These are phyloP conservation scores for Serripes groenlandicus DNA, from an alignment of 2,888 invertebrate species.

Conservation along the genomic window DNA sequence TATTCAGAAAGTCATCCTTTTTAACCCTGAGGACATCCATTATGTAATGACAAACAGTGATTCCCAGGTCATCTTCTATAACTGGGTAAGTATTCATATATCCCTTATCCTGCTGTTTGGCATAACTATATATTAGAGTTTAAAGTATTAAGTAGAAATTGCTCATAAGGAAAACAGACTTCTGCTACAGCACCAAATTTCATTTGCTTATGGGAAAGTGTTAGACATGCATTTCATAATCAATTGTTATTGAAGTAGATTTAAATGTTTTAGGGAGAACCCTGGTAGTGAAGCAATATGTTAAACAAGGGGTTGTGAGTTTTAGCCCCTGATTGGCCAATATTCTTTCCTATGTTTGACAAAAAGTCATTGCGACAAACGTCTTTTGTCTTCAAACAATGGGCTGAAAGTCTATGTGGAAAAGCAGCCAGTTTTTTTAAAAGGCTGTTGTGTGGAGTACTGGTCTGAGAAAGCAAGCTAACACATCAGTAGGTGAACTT, in stretches of 20 bases:
- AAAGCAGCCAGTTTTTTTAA: neutral
- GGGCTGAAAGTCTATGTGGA: neutral
- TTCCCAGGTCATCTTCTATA: conserved; percentile 85
- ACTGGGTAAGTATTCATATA: conserved; percentile 84
- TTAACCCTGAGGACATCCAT: conserved; percentile 85
- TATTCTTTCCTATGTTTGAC: neutral
- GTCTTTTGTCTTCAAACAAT: neutral
- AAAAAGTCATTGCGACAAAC: neutral
- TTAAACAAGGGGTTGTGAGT: neutral
- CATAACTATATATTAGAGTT: too few relatives aligned
- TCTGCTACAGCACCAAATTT: too few relatives aligned
- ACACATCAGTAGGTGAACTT: neutral
- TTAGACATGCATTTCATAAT: too few relatives aligned
- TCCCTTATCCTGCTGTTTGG: too few relatives aligned
- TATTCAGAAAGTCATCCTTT: conserved; percentile 83
- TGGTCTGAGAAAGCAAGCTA: neutral
- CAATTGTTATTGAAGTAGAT: too few relatives aligned
- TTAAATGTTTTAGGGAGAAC: too few relatives aligned
- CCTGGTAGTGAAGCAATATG: too few relatives aligned
- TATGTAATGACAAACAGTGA: conserved; percentile 86
- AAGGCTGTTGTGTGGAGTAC: neutral
- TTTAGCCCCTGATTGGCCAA: neutral
- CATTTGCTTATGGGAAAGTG: too few relatives aligned
- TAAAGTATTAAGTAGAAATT: too few relatives aligned
- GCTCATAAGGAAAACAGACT: too few relatives aligned